Percentiles rank a stretch among this genome's conserved stretches.
phyloP scores from a whole-genome alignment of 1,140 invertebrate species.

The Drosophila seguyi region DNA sequence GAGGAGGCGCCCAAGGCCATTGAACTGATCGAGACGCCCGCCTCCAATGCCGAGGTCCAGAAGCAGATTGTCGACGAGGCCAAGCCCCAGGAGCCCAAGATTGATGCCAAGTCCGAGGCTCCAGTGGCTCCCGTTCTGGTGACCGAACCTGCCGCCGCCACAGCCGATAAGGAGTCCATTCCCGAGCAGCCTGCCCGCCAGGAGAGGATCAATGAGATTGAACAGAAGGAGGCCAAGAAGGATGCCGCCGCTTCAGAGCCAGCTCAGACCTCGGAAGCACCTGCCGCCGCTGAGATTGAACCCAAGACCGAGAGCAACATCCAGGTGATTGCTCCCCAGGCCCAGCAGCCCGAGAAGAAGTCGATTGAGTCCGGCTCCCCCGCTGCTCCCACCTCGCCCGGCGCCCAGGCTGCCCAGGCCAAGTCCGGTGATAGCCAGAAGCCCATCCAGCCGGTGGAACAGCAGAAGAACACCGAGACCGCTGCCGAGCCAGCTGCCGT shows the following conservation, averaged over 20 bases:
- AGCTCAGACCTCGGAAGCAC: slow-evolving; percentile 13
- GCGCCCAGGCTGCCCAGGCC: slow-evolving; percentile 44
- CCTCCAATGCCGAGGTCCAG: slow-evolving; percentile 44
- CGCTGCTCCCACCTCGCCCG: slow-evolving; percentile 16
- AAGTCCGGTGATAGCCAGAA: slow-evolving; percentile 41
- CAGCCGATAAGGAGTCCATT: slow-evolving; percentile 20
- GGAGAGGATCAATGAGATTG: slow-evolving; percentile 61
- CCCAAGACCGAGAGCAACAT: slow-evolving; percentile 48
- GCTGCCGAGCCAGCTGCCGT: slow-evolving; percentile 30
- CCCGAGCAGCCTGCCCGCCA: slow-evolving; percentile 58
- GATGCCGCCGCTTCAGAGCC: slow-evolving; percentile 19
- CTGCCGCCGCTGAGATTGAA: slow-evolving; percentile 25
- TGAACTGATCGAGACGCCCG: slow-evolving; percentile 49
- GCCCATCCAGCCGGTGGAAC: slow-evolving; percentile 35
- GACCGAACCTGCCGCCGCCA: slow-evolving; percentile 4
- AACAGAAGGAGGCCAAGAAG: slow-evolving; percentile 52
- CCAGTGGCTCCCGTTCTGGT: slow-evolving; percentile 7
- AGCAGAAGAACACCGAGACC: slow-evolving; percentile 44
- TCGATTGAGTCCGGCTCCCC: slow-evolving; percentile 11
- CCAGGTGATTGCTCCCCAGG: slow-evolving; percentile 45
- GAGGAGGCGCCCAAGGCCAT: slow-evolving; percentile 64
- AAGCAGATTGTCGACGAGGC: slow-evolving; percentile 63
- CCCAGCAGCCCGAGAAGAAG: slow-evolving; percentile 46
- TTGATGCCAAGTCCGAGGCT: slow-evolving; percentile 46
- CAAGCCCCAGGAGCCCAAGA: slow-evolving; percentile 47